Evolutionary conservation across 2,888 invertebrate species (phyloP), one percentile per base, ranked within the genome.

Genomic region (Pinctada fucata): DNA sequence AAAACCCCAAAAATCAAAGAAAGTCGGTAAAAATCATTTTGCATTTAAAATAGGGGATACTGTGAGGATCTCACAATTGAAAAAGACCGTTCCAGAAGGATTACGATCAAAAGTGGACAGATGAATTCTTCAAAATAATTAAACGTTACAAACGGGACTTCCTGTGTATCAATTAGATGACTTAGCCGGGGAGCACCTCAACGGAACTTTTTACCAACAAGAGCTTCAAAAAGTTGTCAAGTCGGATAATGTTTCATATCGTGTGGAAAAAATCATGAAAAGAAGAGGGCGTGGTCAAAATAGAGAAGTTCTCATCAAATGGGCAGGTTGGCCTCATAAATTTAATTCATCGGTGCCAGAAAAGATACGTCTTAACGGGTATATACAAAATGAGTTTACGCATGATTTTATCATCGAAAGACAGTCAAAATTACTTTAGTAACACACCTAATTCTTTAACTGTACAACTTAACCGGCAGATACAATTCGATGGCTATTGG

Each of bases 161-260:
- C 77, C 77, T 4, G 50, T 66, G 50, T 79, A 79, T 71, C 69
- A 69, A 51, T 64, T 74, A 51, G 45, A 48, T 48, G 74, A 65
- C 49, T 75, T 71, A 45, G 51, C 47, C 16, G 64, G 66, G 65
- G 65, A 79, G 31, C 8, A 49, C 10, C 69, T 79, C 8, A 50
- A 58, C 31, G 78, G 78, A 31, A 75, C 50, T 71, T 75, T 79
- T 65, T 79, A 75, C 58, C 66, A 71, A 47, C 10, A 64, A 6
- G 71, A 79, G 68, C 68, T 75, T 68, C 77, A 78, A 73, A 49
- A 31, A 5, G 72, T 79, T 10, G 67, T 71, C 3, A 79, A 72
- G 68, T 50, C 75, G 48, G 68, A 63, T 64, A 67, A 79, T 66
- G 51, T 64, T 16, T 45, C 75, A 16, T 79, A 72, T 66, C 63